Base-by-base conservation (phyloP, 2,113 vertebrate species). In the Montifringilla adamsi region DNA sequence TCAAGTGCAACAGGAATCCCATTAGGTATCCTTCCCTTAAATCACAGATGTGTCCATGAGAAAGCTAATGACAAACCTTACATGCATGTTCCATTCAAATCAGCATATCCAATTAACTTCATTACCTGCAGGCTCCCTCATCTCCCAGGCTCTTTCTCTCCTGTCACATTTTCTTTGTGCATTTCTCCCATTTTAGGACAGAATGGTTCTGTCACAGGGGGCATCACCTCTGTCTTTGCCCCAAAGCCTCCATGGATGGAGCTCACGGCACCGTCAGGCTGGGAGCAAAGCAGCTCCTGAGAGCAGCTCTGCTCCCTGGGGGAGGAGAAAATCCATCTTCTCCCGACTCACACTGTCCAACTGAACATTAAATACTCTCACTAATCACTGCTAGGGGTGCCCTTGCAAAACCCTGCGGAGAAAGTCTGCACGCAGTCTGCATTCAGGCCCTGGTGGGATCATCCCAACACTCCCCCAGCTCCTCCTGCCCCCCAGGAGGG, bases 71-170 rank as follows among this genome's bases (percentile, higher is more conserved):
- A 94, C 94, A 95, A 90, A 85, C 90, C 94, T 94, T 95, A 88
- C 93, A 91, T 16, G 88, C 97, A 93, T 83, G 89, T 95, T 94
- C 91, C 92, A 76, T 84, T 97, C 97, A 95, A 89, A 96, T 97
- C 97, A 96, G 96, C 90, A 87, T 24, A 96, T 97, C 96, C 94
- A 97, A 97, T 97, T 97, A 98, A 96, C 94, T 91, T 26, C 84
- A 74, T 96, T 97, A 98, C 96, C 96, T 96, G 87, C 39, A 96
- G 95, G 93, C 81, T 85, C 84, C 81, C 69, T 90, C 86, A 60
- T 49, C 94, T 68, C 49, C 94, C 90, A 74, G 77, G 7, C 86
- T 94, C 91, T 35, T 62, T 58, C 72, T 70, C 43, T 63, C 75
- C 85, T 86, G 83, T 89, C 95, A 89, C 69, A 79, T 95, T 89